Evolutionary conservation across 30 jellyfish, hydroid and myxozoan species (phyloP).

Genomic region (Turritopsis rubra): DNA sequence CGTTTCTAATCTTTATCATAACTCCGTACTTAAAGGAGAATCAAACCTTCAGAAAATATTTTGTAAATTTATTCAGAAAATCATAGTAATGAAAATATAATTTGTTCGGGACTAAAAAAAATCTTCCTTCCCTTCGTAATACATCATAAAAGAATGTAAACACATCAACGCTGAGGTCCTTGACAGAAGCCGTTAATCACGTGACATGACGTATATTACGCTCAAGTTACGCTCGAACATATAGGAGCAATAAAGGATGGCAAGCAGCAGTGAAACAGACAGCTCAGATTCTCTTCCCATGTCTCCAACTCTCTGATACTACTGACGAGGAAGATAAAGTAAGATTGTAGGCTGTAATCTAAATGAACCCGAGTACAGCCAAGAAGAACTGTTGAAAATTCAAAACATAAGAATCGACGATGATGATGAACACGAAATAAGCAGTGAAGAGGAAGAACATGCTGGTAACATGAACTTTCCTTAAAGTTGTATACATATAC

Average conservation of each 20-base stretch:
- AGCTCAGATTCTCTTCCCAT: no score
- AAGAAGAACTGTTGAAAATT: no score
- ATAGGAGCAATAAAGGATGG: neutral
- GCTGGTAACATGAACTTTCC: no score
- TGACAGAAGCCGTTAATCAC: neutral
- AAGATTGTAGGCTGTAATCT: neutral
- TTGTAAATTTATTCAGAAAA: no score
- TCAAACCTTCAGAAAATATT: no score
- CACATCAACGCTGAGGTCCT: neutral
- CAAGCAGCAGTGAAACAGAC: neutral
- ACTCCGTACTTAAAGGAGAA: no score
- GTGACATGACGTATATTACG: neutral
- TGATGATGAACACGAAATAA: no score
- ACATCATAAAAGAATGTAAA: neutral
- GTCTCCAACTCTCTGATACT: neutral
- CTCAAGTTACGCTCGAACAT: neutral
- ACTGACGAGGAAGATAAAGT: neutral
- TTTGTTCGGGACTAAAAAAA: neutral
- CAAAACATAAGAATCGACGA: no score
- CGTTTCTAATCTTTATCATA: no score
- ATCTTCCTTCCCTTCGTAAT: neutral
- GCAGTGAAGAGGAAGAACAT: no score
- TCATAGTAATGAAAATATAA: no score
- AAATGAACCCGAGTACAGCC: neutral
- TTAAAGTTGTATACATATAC: no score